Evolutionary conservation across 2,888 invertebrate species (phyloP), one percentile per base, ranked within the genome.

Genomic region (Megastigmus dorsalis): DNA sequence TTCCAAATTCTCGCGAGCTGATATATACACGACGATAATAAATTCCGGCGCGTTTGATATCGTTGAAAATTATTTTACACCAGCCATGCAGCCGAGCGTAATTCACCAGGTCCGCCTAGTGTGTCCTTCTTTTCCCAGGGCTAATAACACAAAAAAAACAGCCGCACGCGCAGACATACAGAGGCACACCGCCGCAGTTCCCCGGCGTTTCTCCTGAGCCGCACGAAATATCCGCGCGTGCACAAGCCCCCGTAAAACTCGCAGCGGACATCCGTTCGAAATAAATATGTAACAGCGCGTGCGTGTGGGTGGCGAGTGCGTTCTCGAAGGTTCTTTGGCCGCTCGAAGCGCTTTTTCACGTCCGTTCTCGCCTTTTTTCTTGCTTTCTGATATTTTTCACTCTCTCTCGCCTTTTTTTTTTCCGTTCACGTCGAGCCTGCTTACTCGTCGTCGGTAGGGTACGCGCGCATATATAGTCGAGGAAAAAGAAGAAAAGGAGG

Each of bases 231-330:
- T 28, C 13, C 1, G 7, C 26, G 0, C n/a, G 38, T 7, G 13
- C 18, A 10, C 7, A 3, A 43, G 20, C 5, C 13, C 6, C n/a
- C n/a, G n/a, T n/a, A 18, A 33, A 33, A 30, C 33, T 54, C 15
- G 9, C n/a, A 33, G 1, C 70, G 70, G 70, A 71, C 48, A 57
- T 72, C 57, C 59, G 50, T 50, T 5, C 36, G 65, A 65, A 72
- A 72, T 72, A 72, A 65, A 72, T 72, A 72, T 52, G 52, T 65
- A 50, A 50, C 71, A 41, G 15, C 52, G 28, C n/a, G n/a, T n/a
- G n/a, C n/a, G n/a, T n/a, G n/a, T n/a, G n/a, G n/a, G n/a, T n/a
- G n/a, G n/a, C n/a, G n/a, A n/a, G n/a, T n/a, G n/a, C n/a, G n/a
- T 23, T 52, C 41, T 41, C 52, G 65, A 41, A n/a, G 36, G n/a